Base-by-base conservation (phyloP, 2,888 invertebrate species). In the Lomographa bimaculata region DNA sequence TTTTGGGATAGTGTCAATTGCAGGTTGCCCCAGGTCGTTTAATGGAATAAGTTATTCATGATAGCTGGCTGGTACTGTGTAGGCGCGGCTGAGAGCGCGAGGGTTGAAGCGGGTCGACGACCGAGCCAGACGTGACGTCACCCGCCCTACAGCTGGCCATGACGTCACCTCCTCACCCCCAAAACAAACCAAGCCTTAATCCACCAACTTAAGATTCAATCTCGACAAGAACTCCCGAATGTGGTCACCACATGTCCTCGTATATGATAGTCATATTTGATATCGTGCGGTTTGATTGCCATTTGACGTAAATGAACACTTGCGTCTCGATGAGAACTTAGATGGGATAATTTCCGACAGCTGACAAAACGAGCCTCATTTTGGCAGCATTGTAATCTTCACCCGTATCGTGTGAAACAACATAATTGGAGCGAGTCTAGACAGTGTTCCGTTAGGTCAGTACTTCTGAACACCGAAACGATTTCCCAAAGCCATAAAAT, bases 111-210 rank as follows among this genome's bases (percentile, higher is more conserved):
- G 74, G 85, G 81, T 83, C 82, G 71, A 77, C 70, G 85, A 71
- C 77, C 81, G 70, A 71, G 70, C 70, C 68, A 70, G 68, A 68
- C 75, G 68, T 86, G 85, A 87, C 85, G 86, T 86, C 85, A 86
- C 60, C 71, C 85, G 79, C 82, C 82, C 82, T 83, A 85, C 87
- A 87, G 87, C 87, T 86, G 86, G 76, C 74, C 65, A 65, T 81
- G 86, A 89, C 87, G 84, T 86, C 87, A 87, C 65, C 60, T 50
- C 59, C 38, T 68, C 68, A 69, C 71, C 72, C 71, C 68, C 58
- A 40, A 53, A 54, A 38, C 59, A 39, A 60, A 60, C 21, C 42
- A 23, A 33, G 69, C 74, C 72, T 70, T 80, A 75, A 66, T 60
- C 57, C 57, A 53, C 54, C 57, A 55, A 63, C 26, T 65, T 77